Evolutionary conservation across 2,888 invertebrate genomes (phyloP).

Genomic region (Zele albiditarsus): DNA sequence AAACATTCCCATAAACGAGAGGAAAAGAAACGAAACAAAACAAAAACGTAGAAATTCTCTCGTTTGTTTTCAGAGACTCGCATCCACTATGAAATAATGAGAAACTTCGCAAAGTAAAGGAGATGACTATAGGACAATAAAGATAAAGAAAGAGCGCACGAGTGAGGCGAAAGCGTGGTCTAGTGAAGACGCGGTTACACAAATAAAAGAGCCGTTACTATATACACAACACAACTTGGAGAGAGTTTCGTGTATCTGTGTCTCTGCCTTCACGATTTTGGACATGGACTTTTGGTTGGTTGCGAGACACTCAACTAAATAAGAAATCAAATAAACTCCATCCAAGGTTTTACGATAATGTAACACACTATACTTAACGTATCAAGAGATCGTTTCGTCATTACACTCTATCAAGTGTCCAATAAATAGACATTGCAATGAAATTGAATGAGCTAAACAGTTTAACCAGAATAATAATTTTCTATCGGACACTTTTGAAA

Average conservation of each 20-base stretch:
- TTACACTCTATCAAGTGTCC: background rate
- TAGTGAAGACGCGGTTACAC: slow-evolving; percentile 31
- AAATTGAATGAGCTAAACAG: too few species aligned
- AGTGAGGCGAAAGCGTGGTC: slow-evolving; percentile 7
- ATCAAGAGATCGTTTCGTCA: background rate
- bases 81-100: slow-evolving; percentile 35
- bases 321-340: slow-evolving; percentile 23
- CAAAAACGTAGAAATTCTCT: slow-evolving; percentile 25
- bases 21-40: background rate
- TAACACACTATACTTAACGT: background rate
- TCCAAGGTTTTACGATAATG: background rate
- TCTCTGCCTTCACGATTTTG: slow-evolving; percentile 26
- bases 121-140: slow-evolving; percentile 3
- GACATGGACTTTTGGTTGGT: background rate
- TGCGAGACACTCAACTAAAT: background rate
- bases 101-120: slow-evolving; percentile 32
- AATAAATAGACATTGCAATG: too few species aligned
- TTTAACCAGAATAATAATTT: too few species aligned
- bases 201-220: slow-evolving; percentile 31
- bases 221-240: background rate
- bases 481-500: too few species aligned
- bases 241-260: slow-evolving; percentile 17
- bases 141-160: background rate
- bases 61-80: slow-evolving; percentile 33
- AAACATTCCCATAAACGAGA: slow-evolving; percentile 8